These are phyloP conservation scores for Panorpa germanica DNA, from an alignment of 2,888 invertebrate genomes.

Conservation along the genomic window DNA sequence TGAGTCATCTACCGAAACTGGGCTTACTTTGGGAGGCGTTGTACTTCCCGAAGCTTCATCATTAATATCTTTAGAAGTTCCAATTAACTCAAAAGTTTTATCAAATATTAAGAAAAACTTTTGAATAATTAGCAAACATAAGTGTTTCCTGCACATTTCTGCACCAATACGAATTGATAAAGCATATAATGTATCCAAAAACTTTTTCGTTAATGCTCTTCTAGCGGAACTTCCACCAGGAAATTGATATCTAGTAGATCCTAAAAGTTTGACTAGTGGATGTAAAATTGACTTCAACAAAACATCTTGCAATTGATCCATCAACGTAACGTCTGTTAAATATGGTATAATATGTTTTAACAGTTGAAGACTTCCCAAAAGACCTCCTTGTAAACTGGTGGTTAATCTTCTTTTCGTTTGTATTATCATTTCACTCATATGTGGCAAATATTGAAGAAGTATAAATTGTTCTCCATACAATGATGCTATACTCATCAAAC, in stretches of 20 bases:
- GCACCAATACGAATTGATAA: slow-evolving; percentile 56
- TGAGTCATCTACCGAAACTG: slow-evolving; percentile 17
- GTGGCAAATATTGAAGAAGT: slow-evolving; percentile 75
- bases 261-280: slow-evolving; percentile 62
- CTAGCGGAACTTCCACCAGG: slow-evolving; percentile 64
- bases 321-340: slow-evolving; percentile 63
- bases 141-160: slow-evolving; percentile 55
- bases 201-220: slow-evolving; percentile 57
- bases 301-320: slow-evolving; percentile 78
- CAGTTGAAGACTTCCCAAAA: slow-evolving; percentile 66
- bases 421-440: slow-evolving; percentile 68
- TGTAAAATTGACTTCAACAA: slow-evolving; percentile 68
- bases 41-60: slow-evolving; percentile 21
- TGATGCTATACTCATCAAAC: slow-evolving; percentile 64
- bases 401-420: slow-evolving; percentile 67
- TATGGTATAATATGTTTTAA: slow-evolving; percentile 64
- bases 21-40: slow-evolving; percentile 16
- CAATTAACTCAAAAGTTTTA: slow-evolving; percentile 38
- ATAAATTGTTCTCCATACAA: slow-evolving; percentile 80
- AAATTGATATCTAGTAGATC: slow-evolving; percentile 61
- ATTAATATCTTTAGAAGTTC: slow-evolving; percentile 29
- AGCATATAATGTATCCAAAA: slow-evolving; percentile 65
- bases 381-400: slow-evolving; percentile 68
- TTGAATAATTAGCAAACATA: slow-evolving; percentile 48
- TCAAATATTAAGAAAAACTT: slow-evolving; percentile 69